phyloP scores from a whole-genome alignment of 2,113 vertebrate genomes.

The Tetraodon nigroviridis region DNA sequence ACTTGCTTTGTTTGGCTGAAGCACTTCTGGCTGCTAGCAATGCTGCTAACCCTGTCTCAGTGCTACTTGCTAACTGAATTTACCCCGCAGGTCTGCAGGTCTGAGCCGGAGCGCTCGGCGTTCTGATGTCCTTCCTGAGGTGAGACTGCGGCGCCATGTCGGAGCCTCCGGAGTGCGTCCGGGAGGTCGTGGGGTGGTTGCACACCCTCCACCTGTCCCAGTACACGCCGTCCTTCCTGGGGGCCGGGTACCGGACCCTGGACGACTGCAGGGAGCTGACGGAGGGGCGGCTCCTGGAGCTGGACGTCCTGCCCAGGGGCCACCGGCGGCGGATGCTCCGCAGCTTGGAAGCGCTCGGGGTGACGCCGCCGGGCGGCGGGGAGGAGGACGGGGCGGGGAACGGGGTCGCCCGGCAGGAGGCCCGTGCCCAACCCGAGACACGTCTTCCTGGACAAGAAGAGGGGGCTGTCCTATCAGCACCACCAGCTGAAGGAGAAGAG shows the following conservation, averaged over 20 bases:
- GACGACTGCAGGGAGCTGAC: slow-evolving; percentile 77
- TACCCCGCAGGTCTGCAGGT: slow-evolving; percentile 9
- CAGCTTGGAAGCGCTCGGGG: slow-evolving; percentile 73
- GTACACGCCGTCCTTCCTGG: slow-evolving; percentile 75
- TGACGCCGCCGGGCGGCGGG: slow-evolving; percentile 7
- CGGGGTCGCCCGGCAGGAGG: slow-evolving; percentile 4
- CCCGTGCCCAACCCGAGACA: slow-evolving; percentile 50
- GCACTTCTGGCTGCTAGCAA: too few species aligned
- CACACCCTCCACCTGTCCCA: slow-evolving; percentile 81
- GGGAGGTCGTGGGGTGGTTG: slow-evolving; percentile 79
- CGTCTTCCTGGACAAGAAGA: slow-evolving; percentile 54
- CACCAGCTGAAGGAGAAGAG: slow-evolving; percentile 6
- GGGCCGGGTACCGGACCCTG: slow-evolving; percentile 74
- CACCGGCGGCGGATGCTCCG: slow-evolving; percentile 88
- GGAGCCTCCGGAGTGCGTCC: slow-evolving; percentile 53
- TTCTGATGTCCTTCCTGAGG: slow-evolving; percentile 5
- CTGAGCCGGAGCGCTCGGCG: neutral
- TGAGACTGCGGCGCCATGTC: slow-evolving; percentile 70
- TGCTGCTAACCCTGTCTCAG: too few species aligned
- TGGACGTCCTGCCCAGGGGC: slow-evolving; percentile 85
- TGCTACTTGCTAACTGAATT: too few species aligned
- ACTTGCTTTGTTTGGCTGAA: too few species aligned
- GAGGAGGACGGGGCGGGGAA: slow-evolving; percentile 19
- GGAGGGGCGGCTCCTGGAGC: slow-evolving; percentile 75
- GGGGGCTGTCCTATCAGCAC: slow-evolving; percentile 21